Conservation (phyloP, 1,140 invertebrate genomes). For the Drosophila nigrodunni region DNA sequence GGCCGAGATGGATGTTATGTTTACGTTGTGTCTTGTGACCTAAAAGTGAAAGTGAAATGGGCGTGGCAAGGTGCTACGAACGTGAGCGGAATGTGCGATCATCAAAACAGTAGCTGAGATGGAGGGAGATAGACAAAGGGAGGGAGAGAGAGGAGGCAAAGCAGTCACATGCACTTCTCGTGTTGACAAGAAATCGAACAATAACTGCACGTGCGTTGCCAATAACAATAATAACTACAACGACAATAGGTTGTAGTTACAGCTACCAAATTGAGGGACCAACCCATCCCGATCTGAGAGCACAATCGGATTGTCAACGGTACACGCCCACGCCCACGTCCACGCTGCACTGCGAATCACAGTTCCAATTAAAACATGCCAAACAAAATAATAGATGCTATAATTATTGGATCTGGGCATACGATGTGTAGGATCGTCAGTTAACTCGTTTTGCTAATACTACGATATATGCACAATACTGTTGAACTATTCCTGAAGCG, state of each 20-base stretch:
- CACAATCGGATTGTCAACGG: slow-evolving; percentile 46
- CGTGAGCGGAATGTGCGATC: slow-evolving; percentile 19
- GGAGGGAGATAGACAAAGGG: too few relatives aligned
- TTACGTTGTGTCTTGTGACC: neutral
- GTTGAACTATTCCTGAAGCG: neutral
- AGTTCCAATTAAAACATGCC: slow-evolving; percentile 24
- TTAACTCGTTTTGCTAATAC: neutral
- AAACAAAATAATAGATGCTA: slow-evolving; percentile 24
- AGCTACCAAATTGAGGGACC: slow-evolving; percentile 11
- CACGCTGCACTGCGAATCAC: slow-evolving; percentile 45
- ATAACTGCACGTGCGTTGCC: slow-evolving; percentile 50
- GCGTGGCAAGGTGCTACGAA: slow-evolving; percentile 18
- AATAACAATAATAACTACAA: slow-evolving; percentile 25
- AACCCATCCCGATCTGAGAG: slow-evolving; percentile 7
- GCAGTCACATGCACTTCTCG: slow-evolving; percentile 19
- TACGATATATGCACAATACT: neutral
- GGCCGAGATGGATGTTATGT: slow-evolving; percentile 1
- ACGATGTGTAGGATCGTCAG: slow-evolving; percentile 13
- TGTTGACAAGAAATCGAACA: slow-evolving; percentile 29
- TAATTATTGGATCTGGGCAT: slow-evolving; percentile 34
- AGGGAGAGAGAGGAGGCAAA: too few relatives aligned
- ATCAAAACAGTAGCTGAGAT: neutral
- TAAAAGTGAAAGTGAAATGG: slow-evolving; percentile 38
- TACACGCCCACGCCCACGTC: slow-evolving; percentile 43
- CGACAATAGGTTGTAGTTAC: neutral